Conservation (phyloP, 92 coral and sea anemone species). For the Phenganax stokvisi region DNA sequence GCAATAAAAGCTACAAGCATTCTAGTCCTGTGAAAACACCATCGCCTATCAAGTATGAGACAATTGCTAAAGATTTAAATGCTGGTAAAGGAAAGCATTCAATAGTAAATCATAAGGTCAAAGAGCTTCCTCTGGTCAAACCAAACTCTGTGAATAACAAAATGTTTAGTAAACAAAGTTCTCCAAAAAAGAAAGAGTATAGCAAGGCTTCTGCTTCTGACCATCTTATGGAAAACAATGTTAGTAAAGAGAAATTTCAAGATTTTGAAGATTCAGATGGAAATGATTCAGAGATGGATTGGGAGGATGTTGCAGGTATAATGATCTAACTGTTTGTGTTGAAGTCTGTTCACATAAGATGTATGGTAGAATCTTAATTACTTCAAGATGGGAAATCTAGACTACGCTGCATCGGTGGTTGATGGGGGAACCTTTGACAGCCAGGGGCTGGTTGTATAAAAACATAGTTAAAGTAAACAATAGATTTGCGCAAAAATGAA, state of each 20-base stretch:
- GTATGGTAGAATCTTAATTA: too few relatives aligned
- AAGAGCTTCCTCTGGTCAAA: neutral
- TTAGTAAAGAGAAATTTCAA: neutral
- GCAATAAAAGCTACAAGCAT: neutral
- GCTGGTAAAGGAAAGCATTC: neutral
- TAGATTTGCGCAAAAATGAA: too few relatives aligned
- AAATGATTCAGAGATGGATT: conserved; percentile 57
- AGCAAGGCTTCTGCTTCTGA: neutral
- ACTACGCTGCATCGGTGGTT: neutral
- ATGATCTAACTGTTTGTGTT: too few relatives aligned
- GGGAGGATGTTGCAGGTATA: conserved; percentile 87
- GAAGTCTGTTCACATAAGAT: too few relatives aligned
- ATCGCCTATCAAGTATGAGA: neutral
- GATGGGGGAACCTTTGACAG: too few relatives aligned
- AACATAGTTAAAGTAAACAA: too few relatives aligned
- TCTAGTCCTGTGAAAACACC: neutral
- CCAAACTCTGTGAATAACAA: neutral
- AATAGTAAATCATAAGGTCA: too few relatives aligned
- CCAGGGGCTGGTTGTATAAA: too few relatives aligned
- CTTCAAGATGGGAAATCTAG: neutral
- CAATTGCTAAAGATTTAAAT: neutral
- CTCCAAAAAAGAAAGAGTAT: neutral
- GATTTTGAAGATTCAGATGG: conserved; percentile 27
- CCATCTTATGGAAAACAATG: neutral
- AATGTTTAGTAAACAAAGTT: neutral